These are phyloP conservation scores for Martes martes DNA, from an alignment of 2,113 vertebrate species.

Conservation along the genomic window DNA sequence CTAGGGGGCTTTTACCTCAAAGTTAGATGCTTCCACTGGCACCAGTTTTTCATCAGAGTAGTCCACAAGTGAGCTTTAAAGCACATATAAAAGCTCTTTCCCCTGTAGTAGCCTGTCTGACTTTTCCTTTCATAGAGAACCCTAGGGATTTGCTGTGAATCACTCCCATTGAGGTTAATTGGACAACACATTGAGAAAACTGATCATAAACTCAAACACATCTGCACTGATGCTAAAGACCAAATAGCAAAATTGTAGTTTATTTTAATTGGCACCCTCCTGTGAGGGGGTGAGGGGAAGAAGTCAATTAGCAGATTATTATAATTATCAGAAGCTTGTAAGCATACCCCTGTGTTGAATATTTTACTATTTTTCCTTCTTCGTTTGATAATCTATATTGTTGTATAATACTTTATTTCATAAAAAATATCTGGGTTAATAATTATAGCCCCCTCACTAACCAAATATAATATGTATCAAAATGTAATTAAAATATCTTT, in stretches of 20 bases:
- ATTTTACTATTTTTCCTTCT: background rate
- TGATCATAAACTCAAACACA: conserved; percentile 40
- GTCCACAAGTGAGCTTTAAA: background rate
- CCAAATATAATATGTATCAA: background rate
- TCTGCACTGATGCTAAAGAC: conserved; percentile 32
- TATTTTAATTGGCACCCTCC: conserved; percentile 60
- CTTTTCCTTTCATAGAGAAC: conserved; percentile 25
- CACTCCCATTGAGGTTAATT: conserved; percentile 59
- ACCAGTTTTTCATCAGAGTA: background rate
- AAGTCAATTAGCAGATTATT: conserved; percentile 53
- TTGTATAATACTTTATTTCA: background rate
- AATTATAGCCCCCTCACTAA: background rate
- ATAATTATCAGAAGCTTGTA: conserved; percentile 37
- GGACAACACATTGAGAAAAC: conserved; percentile 49
- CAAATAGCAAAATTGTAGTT: conserved; percentile 25
- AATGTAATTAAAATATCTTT: background rate
- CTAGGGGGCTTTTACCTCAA: background rate
- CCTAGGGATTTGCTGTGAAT: conserved; percentile 31
- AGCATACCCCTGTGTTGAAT: background rate
- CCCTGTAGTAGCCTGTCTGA: background rate
- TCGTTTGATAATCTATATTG: background rate
- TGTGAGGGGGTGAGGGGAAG: background rate
- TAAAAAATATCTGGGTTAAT: background rate
- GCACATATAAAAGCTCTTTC: background rate
- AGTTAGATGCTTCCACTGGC: conserved; percentile 9